Evolutionary conservation across 2,797 vertebrate genomes (phyloP).

Genomic region (Craterocephalus amniculus): DNA sequence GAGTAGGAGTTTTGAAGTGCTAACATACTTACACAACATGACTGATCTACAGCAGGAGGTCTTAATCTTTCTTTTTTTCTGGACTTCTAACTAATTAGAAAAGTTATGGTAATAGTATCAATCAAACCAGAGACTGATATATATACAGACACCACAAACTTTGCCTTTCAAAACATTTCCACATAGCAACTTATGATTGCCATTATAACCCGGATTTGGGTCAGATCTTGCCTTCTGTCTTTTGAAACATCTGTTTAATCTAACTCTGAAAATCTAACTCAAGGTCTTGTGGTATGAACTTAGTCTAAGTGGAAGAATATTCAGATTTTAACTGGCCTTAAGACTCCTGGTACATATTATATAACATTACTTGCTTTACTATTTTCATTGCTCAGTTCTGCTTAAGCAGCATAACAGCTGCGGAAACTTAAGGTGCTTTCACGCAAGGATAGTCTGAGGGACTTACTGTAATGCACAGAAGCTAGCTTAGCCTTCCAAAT

Average conservation of each 20-base stretch:
- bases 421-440: background rate
- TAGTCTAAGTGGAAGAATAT: background rate
- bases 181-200: background rate
- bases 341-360: background rate
- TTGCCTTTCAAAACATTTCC: background rate
- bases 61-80: background rate
- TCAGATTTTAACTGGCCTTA: background rate
- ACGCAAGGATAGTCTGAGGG: background rate
- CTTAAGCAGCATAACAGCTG: constrained; percentile 4
- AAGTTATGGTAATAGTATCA: background rate
- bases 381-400: background rate
- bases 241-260: background rate
- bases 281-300: background rate
- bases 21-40: background rate
- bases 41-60: background rate
- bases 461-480: no score
- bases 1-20: background rate
- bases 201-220: background rate
- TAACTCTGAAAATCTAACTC: background rate
- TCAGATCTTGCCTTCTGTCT: background rate
- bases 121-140: background rate
- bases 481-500: constrained; percentile 1
- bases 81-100: background rate
- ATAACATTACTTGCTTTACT: background rate
- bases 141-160: background rate